Evolutionary conservation across 2,113 vertebrate species (phyloP).

Genomic region (Chionodraco myersi): DNA sequence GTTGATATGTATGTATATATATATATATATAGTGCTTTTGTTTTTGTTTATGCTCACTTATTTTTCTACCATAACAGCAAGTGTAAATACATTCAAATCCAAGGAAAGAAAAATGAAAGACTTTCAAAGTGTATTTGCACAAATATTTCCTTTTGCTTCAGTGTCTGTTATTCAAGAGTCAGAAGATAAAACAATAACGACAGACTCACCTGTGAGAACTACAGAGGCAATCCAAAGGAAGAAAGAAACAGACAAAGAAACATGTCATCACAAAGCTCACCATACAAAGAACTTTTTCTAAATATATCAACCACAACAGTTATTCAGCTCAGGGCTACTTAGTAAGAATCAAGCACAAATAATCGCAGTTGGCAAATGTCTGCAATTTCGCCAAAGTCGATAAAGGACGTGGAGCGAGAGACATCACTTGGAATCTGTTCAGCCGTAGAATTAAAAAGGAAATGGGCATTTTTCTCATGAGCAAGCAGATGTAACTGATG

Average conservation of each 20-base stretch:
- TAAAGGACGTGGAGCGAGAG: slow-evolving; percentile 21
- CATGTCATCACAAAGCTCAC: slow-evolving; percentile 26
- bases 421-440: slow-evolving; percentile 43
- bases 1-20: too few relatives aligned
- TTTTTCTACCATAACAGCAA: background rate
- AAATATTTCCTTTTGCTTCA: background rate
- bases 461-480: slow-evolving; percentile 42
- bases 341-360: slow-evolving; percentile 16
- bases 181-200: slow-evolving; percentile 19
- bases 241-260: slow-evolving; percentile 55
- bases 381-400: slow-evolving; percentile 22
- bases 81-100: background rate
- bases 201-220: slow-evolving; percentile 86
- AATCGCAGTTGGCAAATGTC: slow-evolving; percentile 25
- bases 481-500: slow-evolving; percentile 47
- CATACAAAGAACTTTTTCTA: background rate
- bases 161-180: background rate
- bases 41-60: too few relatives aligned
- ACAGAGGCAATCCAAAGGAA: slow-evolving; percentile 54
- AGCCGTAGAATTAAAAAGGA: slow-evolving; percentile 50
- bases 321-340: slow-evolving; percentile 8
- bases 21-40: too few relatives aligned
- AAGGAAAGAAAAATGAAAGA: background rate
- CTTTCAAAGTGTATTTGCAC: background rate
- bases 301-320: slow-evolving; percentile 17